Base-by-base conservation (phyloP, 2,797 vertebrate genomes). In the Neosilurus hyrtlii region DNA sequence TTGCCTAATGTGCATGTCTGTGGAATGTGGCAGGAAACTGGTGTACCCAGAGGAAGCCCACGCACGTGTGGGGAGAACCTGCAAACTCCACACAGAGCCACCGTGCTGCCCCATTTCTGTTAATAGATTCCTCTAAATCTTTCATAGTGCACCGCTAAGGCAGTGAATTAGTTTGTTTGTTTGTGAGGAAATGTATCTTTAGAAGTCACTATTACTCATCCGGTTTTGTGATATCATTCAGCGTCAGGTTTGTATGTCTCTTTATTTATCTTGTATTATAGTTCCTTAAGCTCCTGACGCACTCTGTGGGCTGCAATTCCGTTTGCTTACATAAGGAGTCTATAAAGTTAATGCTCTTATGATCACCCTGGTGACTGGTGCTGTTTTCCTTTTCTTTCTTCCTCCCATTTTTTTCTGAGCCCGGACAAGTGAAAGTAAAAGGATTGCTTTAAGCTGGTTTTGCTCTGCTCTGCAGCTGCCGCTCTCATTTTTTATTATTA, bases 401-500 rank as follows among this genome's bases (percentile, higher is more conserved):
- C 22, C 52, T 16, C 1, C 1, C 73, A 26, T 54, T 43, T 9
- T 7, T 71, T 15, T 1, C 43, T 26, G 22, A 7, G 43, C 54
- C 26, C 9, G 22, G 30, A 54, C 2, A n/a, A 26, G 22, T 22
- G 15, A 37, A 74, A 20, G 49, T 57, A 1, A 88, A 86, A 91
- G 88, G 20, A 86, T 88, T 89, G 90, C 84, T 84, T 89, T 80
- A 80, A 84, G 72, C 56, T 86, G 84, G 87, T 89, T 89, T 89
- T 86, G 90, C 89, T 18, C 74, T 88, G 88, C 89, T 91, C 90
- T 92, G 88, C 90, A 90, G 92, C 90, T 90, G 89, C 90, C 90
- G 86, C 70, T 92, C 89, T 86, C 12, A 16, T 73, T 35, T 76
- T 4, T 59, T 26, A n/a, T 63, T 12, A 16, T 73, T 35, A 72